Percentiles rank a stretch among this genome's conserved stretches.
Evolutionary conservation across 2,888 invertebrate species (phyloP).

Genomic region (Caenorhabditis sp.): DNA sequence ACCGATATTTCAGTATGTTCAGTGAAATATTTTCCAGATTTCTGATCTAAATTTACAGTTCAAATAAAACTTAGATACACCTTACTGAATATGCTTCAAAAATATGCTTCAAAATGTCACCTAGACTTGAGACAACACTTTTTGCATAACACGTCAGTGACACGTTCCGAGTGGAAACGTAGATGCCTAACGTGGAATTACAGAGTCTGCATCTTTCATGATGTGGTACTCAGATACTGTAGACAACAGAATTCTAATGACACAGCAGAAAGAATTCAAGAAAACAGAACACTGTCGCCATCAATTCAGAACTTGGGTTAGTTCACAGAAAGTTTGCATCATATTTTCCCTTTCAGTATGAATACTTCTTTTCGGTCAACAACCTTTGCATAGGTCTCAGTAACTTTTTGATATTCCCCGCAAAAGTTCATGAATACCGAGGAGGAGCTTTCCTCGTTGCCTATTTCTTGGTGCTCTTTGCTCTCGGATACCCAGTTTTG

Average conservation of each 20-base stretch:
- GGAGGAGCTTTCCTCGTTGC: slow-evolving; percentile 34
- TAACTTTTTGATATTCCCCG: slow-evolving; percentile 25
- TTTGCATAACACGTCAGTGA: too few relatives aligned
- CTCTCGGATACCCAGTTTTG: slow-evolving; percentile 18
- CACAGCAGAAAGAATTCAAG: not conserved
- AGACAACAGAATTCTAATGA: not conserved
- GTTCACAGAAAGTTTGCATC: not conserved
- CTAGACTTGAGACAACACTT: too few relatives aligned
- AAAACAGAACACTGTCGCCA: not conserved
- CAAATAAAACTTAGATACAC: too few relatives aligned
- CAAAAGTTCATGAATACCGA: slow-evolving; percentile 30
- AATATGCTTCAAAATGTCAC: too few relatives aligned
- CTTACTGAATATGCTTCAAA: too few relatives aligned
- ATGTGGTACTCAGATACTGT: not conserved
- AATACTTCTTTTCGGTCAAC: slow-evolving; percentile 24
- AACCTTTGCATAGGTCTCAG: slow-evolving; percentile 30
- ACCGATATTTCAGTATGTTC: too few relatives aligned
- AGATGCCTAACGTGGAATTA: too few relatives aligned
- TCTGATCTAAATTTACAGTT: too few relatives aligned
- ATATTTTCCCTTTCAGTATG: slow-evolving; percentile 26
- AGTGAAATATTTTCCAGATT: too few relatives aligned
- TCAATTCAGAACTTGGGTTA: slow-evolving; percentile 6
- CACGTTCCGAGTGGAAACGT: too few relatives aligned
- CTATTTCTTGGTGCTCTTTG: slow-evolving; percentile 2
- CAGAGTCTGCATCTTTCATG: too few relatives aligned